These are phyloP conservation scores for Lymantria dispar DNA, from an alignment of 2,888 invertebrate genomes.

Conservation along the genomic window DNA sequence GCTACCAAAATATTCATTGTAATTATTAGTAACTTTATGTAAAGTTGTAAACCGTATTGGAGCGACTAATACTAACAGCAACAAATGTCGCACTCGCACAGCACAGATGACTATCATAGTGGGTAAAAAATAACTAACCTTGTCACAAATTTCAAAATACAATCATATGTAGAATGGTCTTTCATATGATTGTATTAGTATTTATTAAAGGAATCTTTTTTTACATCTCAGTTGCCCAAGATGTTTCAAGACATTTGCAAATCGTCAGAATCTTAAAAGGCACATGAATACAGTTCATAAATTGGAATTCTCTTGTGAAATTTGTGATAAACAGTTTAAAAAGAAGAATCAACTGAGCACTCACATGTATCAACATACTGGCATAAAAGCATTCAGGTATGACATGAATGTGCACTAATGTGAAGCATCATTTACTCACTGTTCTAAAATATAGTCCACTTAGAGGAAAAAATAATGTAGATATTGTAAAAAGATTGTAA, in stretches of 20 bases:
- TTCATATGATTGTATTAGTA: not conserved
- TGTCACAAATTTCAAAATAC: too few relatives aligned
- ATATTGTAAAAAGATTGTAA: too few relatives aligned
- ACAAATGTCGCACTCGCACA: not conserved
- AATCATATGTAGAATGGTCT: too few relatives aligned
- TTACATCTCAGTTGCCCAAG: slow-evolving; percentile 59
- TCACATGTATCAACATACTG: slow-evolving; percentile 82
- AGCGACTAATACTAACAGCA: too few relatives aligned
- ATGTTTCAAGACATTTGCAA: slow-evolving; percentile 77
- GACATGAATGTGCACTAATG: not conserved
- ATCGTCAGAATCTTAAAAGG: slow-evolving; percentile 79
- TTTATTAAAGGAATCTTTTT: not conserved
- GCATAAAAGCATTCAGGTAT: slow-evolving; percentile 68
- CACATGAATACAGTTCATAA: slow-evolving; percentile 79
- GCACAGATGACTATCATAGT: not conserved
- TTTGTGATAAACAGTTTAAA: slow-evolving; percentile 76
- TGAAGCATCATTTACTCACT: not conserved
- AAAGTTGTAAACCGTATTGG: too few relatives aligned
- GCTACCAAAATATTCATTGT: too few relatives aligned
- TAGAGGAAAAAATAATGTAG: too few relatives aligned
- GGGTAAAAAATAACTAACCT: too few relatives aligned
- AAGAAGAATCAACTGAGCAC: slow-evolving; percentile 81
- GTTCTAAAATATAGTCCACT: not conserved
- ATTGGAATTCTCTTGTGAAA: slow-evolving; percentile 70
- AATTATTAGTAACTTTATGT: too few relatives aligned